phyloP scores from a whole-genome alignment of 35 echinoderm and acorn worm genomes.

The Chiridota heheva region DNA sequence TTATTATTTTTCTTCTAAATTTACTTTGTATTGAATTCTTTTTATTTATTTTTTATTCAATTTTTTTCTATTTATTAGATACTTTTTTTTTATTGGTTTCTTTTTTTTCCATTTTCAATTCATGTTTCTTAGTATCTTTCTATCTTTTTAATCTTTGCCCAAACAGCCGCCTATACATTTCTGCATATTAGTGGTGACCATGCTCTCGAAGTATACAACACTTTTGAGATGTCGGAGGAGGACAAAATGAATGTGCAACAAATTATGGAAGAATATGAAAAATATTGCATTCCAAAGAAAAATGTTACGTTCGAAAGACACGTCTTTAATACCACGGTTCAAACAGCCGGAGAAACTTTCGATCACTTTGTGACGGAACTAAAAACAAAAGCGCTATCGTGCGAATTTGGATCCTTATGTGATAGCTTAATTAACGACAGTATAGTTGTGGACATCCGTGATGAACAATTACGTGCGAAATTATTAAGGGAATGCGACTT shows the following conservation, averaged over 20 bases:
- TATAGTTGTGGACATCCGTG: slow-evolving; percentile 5
- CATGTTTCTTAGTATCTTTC: too few species aligned
- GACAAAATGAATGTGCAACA: not conserved
- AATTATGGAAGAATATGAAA: slow-evolving; percentile 18
- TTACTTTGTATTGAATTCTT: too few species aligned
- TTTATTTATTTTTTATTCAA: too few species aligned
- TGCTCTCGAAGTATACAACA: slow-evolving; percentile 17
- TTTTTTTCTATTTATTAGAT: too few species aligned
- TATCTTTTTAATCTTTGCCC: too few species aligned
- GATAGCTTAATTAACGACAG: slow-evolving; percentile 17
- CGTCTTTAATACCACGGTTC: slow-evolving; percentile 3
- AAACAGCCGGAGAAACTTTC: slow-evolving; percentile 1
- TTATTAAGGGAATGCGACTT: not conserved
- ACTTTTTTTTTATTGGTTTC: too few species aligned
- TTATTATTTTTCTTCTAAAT: too few species aligned
- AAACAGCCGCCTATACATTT: too few species aligned
- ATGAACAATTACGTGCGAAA: not conserved
- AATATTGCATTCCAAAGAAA: slow-evolving; percentile 14
- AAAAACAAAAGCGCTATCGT: slow-evolving; percentile 4
- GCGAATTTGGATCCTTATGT: slow-evolving; percentile 4
- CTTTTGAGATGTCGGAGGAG: not conserved
- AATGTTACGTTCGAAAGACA: slow-evolving; percentile 26
- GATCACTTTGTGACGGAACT: slow-evolving; percentile 19
- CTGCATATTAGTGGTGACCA: slow-evolving; percentile 13
- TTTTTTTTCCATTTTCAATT: too few species aligned